Evolutionary conservation across 2,113 vertebrate species (phyloP), one percentile per base, ranked within the genome.

Genomic region (Alouatta palliata): DNA sequence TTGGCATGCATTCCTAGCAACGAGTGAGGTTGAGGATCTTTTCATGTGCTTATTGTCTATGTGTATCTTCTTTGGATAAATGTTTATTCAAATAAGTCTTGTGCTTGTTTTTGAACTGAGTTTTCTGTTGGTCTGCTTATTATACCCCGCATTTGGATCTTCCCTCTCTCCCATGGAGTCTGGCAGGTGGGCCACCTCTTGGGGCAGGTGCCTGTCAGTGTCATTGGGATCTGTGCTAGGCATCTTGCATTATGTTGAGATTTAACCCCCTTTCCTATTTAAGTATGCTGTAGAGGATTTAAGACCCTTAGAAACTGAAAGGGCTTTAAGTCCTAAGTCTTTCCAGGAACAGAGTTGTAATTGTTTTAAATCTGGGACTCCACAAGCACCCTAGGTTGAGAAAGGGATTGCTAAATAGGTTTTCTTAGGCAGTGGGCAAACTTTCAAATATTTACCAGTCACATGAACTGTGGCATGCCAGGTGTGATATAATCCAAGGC

Each of bases 401-500:
- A 77, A 89, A 49, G 61, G 27, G 37, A 40, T 8, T 49, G 85
- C 61, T 73, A 5, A 13, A 0, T 35, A 30, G 76, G 80, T 30
- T 82, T 80, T 84, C 47, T 35, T 19, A 17, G 86, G 14, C 58
- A 20, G 27, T 4, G 25, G 45, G 11, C 75, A n/a, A 32, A 45
- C 37, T 76, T 61, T 45, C 37, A n/a, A 2, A 9, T 27, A 30
- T 23, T 40, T 23, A 4, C 37, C 35, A 30, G 70, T 13, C 12
- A 8, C n/a, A 1, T 8, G n/a, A 13, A 6, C 73, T 30, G 0
- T 0, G 8, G 76, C 3, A 0, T 3, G 8, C 80, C n/a, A 4
- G 14, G n/a, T 61, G 3, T 1, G 9, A 32, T 61, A 4, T 2
- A 32, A 25, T 58, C 68, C 8, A 6, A 84, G 68, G 25, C 11